phyloP scores from a whole-genome alignment of 2,888 invertebrate genomes.

The Flabesymbios commensalis region DNA sequence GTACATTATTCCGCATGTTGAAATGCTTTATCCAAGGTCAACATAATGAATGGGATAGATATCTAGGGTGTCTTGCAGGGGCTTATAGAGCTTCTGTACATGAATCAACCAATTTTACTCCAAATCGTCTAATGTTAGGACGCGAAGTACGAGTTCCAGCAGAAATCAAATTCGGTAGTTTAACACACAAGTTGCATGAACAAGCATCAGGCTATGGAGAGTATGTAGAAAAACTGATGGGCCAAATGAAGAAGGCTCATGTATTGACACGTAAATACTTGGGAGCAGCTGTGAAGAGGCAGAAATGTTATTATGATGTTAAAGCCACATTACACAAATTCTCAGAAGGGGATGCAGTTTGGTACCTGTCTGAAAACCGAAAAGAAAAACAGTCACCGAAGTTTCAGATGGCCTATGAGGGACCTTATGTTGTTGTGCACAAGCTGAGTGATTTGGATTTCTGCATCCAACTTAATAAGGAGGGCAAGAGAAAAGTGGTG shows the following conservation, averaged over 20 bases:
- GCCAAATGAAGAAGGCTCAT: neutral
- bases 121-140: constrained; percentile 32
- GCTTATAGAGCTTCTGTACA: constrained; percentile 27
- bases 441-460: no score
- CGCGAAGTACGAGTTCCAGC: constrained; percentile 28
- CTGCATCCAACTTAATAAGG: no score
- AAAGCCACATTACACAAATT: neutral
- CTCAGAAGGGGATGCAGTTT: neutral
- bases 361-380: neutral
- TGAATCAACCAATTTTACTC: constrained; percentile 26
- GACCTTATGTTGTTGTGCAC: no score
- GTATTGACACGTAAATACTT: neutral
- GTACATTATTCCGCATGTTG: constrained; percentile 22
- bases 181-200: neutral
- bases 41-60: constrained; percentile 30
- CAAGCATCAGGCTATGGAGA: neutral
- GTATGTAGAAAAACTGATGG: neutral
- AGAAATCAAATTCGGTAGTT: constrained; percentile 22
- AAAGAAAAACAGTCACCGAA: no score
- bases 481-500: no score
- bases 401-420: no score
- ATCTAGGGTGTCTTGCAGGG: constrained; percentile 28
- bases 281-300: neutral
- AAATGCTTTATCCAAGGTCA: constrained; percentile 27
- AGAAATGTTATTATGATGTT: neutral